phyloP scores from a whole-genome alignment of 2,888 invertebrate species.

The Nemapogon koenigi region DNA sequence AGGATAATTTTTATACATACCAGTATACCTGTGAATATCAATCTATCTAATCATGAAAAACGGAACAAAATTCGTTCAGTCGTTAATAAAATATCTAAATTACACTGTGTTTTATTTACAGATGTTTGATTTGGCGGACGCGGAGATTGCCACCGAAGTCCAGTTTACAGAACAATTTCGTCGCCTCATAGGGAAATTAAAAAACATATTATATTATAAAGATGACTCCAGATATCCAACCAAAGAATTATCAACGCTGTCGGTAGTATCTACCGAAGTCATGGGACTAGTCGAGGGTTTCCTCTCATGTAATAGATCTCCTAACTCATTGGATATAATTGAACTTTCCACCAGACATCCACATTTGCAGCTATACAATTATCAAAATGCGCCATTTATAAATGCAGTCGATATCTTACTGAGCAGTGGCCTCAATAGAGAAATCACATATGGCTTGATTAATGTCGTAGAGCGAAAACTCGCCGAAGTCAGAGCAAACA shows the following conservation, averaged over 20 bases:
- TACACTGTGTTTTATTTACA: constrained; percentile 35
- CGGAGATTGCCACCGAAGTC: constrained; percentile 70
- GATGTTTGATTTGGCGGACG: constrained; percentile 73
- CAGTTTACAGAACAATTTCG: constrained; percentile 71
- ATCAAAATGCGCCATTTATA: constrained; percentile 55
- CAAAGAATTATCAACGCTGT: constrained; percentile 61
- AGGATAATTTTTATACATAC: no score
- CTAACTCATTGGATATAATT: constrained; percentile 54
- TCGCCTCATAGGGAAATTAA: constrained; percentile 54
- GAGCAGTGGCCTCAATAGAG: constrained; percentile 54
- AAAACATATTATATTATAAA: constrained; percentile 51
- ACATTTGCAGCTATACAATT: constrained; percentile 51
- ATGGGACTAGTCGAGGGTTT: constrained; percentile 69
- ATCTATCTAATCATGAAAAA: constrained; percentile 6
- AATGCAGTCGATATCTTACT: constrained; percentile 54
- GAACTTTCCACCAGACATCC: constrained; percentile 50
- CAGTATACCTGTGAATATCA: no score
- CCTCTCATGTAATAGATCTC: constrained; percentile 49
- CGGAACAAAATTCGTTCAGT: no score
- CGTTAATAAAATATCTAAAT: no score
- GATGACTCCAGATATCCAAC: constrained; percentile 51
- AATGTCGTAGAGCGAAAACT: constrained; percentile 57
- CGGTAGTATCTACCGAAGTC: constrained; percentile 66
- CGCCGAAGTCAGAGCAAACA: constrained; percentile 47
- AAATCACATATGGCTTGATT: constrained; percentile 55